Percentiles rank a stretch among this genome's conserved stretches.
These are phyloP conservation scores for Kryphioiulus occultus DNA, from an alignment of 2,888 invertebrate genomes.

Conservation along the genomic window DNA sequence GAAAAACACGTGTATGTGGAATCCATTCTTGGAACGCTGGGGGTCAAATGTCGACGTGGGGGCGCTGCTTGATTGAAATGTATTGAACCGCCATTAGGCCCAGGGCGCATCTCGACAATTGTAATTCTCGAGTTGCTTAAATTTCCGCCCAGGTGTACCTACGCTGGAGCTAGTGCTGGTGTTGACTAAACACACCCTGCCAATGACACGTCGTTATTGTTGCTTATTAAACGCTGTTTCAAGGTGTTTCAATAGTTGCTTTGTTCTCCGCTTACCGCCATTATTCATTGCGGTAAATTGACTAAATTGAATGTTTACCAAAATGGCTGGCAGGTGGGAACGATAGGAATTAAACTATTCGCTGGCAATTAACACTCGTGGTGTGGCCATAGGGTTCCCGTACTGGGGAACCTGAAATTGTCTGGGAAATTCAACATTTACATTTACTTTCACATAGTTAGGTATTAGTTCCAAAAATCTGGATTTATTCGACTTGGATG, in stretches of 20 bases:
- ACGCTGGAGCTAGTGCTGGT: not conserved
- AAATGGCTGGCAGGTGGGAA: not conserved
- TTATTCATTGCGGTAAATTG: not conserved
- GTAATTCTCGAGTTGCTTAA: not conserved
- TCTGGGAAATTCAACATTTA: too few relatives aligned
- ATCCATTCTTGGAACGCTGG: not conserved
- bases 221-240: not conserved
- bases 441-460: too few relatives aligned
- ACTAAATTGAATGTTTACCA: not conserved
- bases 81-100: constrained; percentile 3
- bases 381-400: not conserved
- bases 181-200: not conserved
- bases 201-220: not conserved
- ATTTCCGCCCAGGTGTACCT: constrained; percentile 29
- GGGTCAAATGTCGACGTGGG: not conserved
- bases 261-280: not conserved
- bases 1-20: too few relatives aligned
- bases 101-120: not conserved
- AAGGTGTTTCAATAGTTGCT: not conserved
- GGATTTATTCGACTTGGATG: too few relatives aligned
- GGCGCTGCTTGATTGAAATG: not conserved
- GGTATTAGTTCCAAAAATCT: too few relatives aligned
- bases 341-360: too few relatives aligned
- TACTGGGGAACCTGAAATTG: too few relatives aligned
- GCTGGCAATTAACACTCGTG: not conserved